Percentiles rank a stretch among this genome's conserved stretches.
These are phyloP conservation scores for Julus scandinavius DNA, from an alignment of 2,888 invertebrate genomes.

Conservation along the genomic window DNA sequence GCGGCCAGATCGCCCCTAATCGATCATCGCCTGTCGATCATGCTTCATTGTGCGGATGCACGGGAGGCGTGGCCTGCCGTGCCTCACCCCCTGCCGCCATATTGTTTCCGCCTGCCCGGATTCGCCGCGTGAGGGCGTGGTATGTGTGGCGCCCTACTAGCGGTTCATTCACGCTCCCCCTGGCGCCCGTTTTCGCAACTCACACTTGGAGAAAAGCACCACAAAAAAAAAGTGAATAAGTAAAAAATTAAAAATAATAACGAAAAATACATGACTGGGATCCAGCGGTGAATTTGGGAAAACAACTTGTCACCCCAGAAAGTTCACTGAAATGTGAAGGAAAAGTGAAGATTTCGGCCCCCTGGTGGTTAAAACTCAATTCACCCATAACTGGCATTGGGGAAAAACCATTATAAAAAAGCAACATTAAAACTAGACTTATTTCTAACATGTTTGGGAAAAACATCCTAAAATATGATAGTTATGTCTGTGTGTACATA, in stretches of 20 bases:
- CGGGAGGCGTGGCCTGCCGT: neutral
- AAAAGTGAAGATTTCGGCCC: neutral
- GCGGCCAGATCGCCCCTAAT: constrained; percentile 3
- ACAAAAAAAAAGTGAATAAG: neutral
- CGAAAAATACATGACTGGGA: neutral
- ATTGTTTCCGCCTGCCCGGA: neutral
- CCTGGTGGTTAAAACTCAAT: neutral
- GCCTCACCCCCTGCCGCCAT: neutral
- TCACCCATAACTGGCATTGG: neutral
- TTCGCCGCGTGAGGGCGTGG: constrained; percentile 8
- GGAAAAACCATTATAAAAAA: too few relatives aligned
- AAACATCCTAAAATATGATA: too few relatives aligned
- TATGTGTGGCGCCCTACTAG: neutral
- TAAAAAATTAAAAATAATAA: neutral
- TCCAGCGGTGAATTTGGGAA: neutral
- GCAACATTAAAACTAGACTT: too few relatives aligned
- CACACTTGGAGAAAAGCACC: neutral
- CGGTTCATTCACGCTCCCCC: neutral
- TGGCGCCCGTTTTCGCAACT: neutral
- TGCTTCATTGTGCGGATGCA: neutral
- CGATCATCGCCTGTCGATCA: constrained; percentile 2
- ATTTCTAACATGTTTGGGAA: too few relatives aligned
- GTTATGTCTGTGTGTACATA: too few relatives aligned
- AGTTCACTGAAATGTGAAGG: neutral
- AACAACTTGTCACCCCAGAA: constrained; percentile 10